phyloP scores from a whole-genome alignment of 2,113 vertebrate species.

The Cygnus buccinator region DNA sequence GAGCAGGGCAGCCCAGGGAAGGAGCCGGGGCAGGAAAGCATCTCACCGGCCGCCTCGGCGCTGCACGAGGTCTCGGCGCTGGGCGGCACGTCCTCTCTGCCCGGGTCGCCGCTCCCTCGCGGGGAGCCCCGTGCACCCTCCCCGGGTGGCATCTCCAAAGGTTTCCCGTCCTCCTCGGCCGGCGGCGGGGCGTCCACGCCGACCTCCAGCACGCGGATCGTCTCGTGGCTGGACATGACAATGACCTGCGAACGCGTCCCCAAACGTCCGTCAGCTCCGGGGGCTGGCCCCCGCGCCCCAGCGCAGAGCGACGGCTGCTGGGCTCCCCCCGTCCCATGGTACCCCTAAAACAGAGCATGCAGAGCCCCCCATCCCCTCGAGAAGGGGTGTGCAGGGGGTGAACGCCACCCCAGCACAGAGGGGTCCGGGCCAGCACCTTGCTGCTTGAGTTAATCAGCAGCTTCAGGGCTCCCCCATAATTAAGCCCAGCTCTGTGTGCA shows the following conservation, averaged over 20 bases:
- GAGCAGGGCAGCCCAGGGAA: neutral
- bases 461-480: neutral
- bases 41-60: slow-evolving; percentile 67
- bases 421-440: neutral
- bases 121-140: slow-evolving; percentile 31
- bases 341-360: neutral
- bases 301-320: neutral
- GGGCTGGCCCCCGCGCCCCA: neutral
- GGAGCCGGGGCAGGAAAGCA: fast-evolving
- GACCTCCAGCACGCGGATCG: slow-evolving; percentile 92
- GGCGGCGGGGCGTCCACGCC: slow-evolving; percentile 86
- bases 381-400: neutral
- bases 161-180: slow-evolving; percentile 76
- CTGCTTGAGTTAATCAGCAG: neutral
- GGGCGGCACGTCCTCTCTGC: slow-evolving; percentile 9
- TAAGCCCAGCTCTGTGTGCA: fast-evolving
- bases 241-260: slow-evolving; percentile 82
- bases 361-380: neutral
- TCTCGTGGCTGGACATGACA: slow-evolving; percentile 96
- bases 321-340: fast-evolving
- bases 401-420: neutral
- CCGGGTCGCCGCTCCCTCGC: neutral
- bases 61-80: slow-evolving; percentile 14
- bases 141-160: slow-evolving; percentile 2
- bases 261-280: fast-evolving